Conservation (phyloP, 1,140 invertebrate genomes). For the Brachionus paranguensis region DNA sequence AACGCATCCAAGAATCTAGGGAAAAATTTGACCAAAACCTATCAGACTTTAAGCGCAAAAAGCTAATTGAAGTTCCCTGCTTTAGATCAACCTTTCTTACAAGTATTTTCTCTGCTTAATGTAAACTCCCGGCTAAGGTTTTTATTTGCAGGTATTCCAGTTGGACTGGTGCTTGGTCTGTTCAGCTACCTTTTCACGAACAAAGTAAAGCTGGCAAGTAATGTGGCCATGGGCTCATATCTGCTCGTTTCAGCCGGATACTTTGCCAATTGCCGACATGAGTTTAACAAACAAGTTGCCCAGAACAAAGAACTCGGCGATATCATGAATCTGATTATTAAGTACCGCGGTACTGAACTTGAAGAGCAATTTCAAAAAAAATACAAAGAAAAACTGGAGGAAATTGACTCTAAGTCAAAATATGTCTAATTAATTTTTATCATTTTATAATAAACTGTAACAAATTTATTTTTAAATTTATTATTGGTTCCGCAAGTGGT, state of each 20-base stretch:
- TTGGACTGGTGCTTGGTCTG: neutral
- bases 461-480: neutral
- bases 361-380: constrained; percentile 35
- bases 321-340: constrained; percentile 34
- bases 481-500: neutral
- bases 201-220: neutral
- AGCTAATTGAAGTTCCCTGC: neutral
- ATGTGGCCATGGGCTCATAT: constrained; percentile 24
- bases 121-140: neutral
- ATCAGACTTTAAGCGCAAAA: constrained; percentile 27
- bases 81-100: constrained; percentile 39
- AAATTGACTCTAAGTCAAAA: constrained; percentile 35
- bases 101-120: neutral
- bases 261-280: constrained; percentile 10
- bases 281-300: constrained; percentile 13
- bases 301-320: constrained; percentile 38
- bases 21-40: constrained; percentile 32
- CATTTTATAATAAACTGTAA: neutral
- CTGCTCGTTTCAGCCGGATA: neutral
- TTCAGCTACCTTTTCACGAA: constrained; percentile 7
- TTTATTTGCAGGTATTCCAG: constrained; percentile 20
- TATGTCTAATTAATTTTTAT: neutral
- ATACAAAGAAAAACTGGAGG: constrained; percentile 35
- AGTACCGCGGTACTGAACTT: constrained; percentile 34
- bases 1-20: neutral